Evolutionary conservation across 1,140 invertebrate species (phyloP).

Genomic region (Liolophura sinensis): DNA sequence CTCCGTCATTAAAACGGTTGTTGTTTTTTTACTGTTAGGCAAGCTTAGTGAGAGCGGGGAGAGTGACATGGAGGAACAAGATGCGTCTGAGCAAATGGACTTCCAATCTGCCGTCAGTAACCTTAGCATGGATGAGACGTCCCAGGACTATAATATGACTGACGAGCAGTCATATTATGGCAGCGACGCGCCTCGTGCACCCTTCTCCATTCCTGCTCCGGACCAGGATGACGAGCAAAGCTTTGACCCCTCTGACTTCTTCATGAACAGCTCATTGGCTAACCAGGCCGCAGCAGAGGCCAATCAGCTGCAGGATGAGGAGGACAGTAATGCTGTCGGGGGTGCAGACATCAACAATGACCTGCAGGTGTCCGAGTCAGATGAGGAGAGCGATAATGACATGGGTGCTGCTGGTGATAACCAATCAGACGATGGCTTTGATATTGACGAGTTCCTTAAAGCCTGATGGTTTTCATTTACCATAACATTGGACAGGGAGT

Average conservation of each 20-base stretch:
- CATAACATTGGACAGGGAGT: background rate
- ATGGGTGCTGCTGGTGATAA: constrained; percentile 12
- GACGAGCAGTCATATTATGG: constrained; percentile 3
- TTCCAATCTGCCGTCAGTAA: background rate
- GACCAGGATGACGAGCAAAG: constrained; percentile 46
- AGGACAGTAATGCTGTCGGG: constrained; percentile 5
- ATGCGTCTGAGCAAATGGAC: constrained; percentile 20
- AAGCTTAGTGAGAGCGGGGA: constrained; percentile 37
- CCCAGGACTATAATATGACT: constrained; percentile 14
- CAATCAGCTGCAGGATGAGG: constrained; percentile 23
- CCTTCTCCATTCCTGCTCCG: constrained; percentile 2
- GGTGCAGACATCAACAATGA: constrained; percentile 66
- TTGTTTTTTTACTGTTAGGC: constrained; percentile 8
- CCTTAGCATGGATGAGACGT: too few species aligned
- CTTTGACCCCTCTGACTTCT: constrained; percentile 55
- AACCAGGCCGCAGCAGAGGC: constrained; percentile 27
- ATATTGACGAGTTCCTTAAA: constrained; percentile 49
- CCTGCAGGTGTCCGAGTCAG: constrained; percentile 78
- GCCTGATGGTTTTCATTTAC: background rate
- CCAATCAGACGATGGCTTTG: constrained; percentile 45
- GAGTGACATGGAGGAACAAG: constrained; percentile 13
- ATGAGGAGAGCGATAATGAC: constrained; percentile 64
- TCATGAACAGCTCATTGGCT: constrained; percentile 48
- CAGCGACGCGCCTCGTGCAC: background rate
- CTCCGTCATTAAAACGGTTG: background rate